phyloP scores from a whole-genome alignment of 2,888 invertebrate species.

The Nomada goodeniana region DNA sequence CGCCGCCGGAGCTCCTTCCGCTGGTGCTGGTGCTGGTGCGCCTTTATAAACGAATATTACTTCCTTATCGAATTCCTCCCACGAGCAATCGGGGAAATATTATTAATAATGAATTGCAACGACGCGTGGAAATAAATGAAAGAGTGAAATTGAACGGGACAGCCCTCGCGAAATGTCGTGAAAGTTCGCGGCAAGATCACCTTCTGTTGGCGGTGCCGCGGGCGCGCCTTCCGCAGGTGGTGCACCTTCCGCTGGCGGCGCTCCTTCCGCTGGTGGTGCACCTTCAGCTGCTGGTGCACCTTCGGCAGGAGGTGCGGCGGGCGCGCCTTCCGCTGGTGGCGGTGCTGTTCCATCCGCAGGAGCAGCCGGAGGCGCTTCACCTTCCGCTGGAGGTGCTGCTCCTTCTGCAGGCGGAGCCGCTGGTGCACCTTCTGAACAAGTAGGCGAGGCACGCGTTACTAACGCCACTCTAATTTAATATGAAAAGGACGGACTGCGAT shows the following conservation, averaged over 20 bases:
- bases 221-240: slow-evolving; percentile 81
- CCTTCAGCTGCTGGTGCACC: slow-evolving; percentile 62
- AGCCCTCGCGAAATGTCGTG: neutral
- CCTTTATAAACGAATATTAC: slow-evolving; percentile 56
- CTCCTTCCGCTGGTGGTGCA: slow-evolving; percentile 73
- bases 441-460: slow-evolving; percentile 25
- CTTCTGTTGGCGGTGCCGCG: slow-evolving; percentile 75
- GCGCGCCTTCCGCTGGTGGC: slow-evolving; percentile 72
- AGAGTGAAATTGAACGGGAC: no score
- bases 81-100: neutral
- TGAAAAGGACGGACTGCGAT: slow-evolving; percentile 5
- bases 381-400: slow-evolving; percentile 61
- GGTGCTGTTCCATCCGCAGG: slow-evolving; percentile 75
- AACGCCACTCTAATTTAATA: slow-evolving; percentile 33
- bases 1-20: slow-evolving; percentile 80
- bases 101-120: neutral
- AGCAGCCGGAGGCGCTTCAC: slow-evolving; percentile 63
- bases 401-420: slow-evolving; percentile 78
- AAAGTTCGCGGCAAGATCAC: slow-evolving; percentile 41
- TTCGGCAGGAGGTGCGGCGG: slow-evolving; percentile 79
- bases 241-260: slow-evolving; percentile 72
- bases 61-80: slow-evolving; percentile 6
- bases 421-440: slow-evolving; percentile 60
- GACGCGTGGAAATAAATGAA: no score
- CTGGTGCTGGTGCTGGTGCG: slow-evolving; percentile 72